phyloP scores from a whole-genome alignment of 2,797 vertebrate genomes.

The Eleutherodactylus coqui region DNA sequence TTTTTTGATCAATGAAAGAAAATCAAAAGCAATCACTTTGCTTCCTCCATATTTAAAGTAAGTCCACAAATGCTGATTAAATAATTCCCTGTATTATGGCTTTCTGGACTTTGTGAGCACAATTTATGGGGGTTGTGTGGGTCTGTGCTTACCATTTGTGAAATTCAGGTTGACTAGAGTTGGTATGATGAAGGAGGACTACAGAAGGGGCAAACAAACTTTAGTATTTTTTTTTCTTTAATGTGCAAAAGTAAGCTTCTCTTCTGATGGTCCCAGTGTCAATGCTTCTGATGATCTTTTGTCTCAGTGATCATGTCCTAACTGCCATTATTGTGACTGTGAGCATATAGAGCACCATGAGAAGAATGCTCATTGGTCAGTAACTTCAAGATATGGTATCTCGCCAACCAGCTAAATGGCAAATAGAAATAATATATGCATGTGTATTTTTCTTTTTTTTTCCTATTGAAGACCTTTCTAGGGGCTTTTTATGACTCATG shows the following conservation, averaged over 20 bases:
- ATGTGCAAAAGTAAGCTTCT: background rate
- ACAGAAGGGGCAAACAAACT: too few species aligned
- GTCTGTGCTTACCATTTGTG: background rate
- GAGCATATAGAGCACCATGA: background rate
- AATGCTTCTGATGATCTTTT: background rate
- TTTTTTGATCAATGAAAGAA: background rate
- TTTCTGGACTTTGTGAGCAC: background rate
- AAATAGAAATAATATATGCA: background rate
- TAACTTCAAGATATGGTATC: background rate
- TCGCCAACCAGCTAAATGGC: background rate
- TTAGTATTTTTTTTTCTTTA: background rate
- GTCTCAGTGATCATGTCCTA: background rate
- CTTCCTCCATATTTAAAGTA: background rate
- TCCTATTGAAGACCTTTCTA: background rate
- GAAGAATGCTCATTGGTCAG: background rate
- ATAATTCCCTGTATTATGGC: background rate
- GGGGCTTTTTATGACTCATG: background rate
- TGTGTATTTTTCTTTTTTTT: background rate
- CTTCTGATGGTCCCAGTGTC: background rate
- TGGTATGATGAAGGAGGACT: too few species aligned
- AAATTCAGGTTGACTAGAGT: background rate
- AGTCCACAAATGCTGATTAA: background rate
- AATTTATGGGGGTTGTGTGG: background rate
- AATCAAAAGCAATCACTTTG: background rate
- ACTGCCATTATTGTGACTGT: background rate